These are phyloP conservation scores for Sebastes dallii DNA, from an alignment of 2,797 vertebrate genomes.

Conservation along the genomic window DNA sequence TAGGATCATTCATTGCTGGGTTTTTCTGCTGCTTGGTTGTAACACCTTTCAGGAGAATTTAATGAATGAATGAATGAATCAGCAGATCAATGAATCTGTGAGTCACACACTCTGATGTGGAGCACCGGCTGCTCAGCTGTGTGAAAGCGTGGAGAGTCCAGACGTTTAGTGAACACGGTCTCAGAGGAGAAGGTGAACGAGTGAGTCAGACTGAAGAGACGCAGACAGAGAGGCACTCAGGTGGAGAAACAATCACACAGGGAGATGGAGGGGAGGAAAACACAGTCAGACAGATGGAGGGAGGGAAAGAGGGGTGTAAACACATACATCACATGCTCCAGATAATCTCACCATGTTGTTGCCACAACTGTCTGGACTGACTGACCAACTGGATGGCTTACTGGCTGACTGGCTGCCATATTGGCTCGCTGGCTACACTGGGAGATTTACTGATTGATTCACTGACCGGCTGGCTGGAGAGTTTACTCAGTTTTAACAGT, in stretches of 20 bases:
- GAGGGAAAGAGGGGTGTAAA: constrained; percentile 36
- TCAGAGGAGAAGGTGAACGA: constrained; percentile 18
- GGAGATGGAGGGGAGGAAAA: not conserved
- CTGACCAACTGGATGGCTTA: constrained; percentile 25
- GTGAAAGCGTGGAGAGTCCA: constrained; percentile 24
- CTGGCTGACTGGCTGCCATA: constrained; percentile 20
- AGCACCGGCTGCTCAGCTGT: constrained; percentile 3
- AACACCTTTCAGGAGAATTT: constrained; percentile 8
- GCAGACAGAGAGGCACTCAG: constrained; percentile 33
- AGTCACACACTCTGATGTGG: constrained; percentile 24
- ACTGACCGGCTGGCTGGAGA: not conserved
- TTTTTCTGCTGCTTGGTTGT: not conserved
- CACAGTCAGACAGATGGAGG: not conserved
- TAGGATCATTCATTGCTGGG: not conserved
- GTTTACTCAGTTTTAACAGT: not conserved
- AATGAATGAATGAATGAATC: constrained; percentile 71
- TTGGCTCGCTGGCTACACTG: not conserved
- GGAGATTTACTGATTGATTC: not conserved
- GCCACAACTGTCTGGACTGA: constrained; percentile 32
- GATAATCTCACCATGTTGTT: constrained; percentile 50
- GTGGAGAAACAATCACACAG: constrained; percentile 27
- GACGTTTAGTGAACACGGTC: constrained; percentile 23
- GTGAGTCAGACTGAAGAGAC: constrained; percentile 43
- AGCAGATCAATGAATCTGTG: constrained; percentile 41
- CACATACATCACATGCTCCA: constrained; percentile 66